Conservation (phyloP, 2,797 vertebrate genomes). For the Tiaroga cobitis region DNA sequence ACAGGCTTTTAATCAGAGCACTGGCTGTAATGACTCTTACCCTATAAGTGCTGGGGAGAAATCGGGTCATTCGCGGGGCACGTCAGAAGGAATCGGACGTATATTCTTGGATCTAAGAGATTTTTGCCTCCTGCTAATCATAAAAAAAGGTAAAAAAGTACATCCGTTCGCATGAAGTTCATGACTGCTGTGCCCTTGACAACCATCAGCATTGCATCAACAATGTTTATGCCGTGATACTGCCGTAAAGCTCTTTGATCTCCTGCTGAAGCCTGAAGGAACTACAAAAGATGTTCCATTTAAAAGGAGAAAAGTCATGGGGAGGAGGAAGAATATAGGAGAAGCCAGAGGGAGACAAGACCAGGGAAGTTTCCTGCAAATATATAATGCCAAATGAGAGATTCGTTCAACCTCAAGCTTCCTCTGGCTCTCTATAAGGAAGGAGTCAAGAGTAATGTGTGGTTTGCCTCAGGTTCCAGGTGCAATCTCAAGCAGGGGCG, state of each 20-base stretch:
- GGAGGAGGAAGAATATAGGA: conserved; percentile 21
- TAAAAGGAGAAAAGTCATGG: conserved; percentile 37
- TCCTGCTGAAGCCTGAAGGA: conserved; percentile 41
- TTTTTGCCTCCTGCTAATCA: conserved; percentile 30
- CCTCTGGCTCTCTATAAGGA: conserved; percentile 8
- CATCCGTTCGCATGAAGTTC: neutral
- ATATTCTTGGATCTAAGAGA: conserved; percentile 29
- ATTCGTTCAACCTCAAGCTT: conserved; percentile 17
- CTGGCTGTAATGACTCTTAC: conserved; percentile 69
- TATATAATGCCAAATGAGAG: conserved; percentile 32
- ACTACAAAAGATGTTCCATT: conserved; percentile 24
- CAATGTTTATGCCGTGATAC: conserved; percentile 9
- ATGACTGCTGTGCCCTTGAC: conserved; percentile 1
- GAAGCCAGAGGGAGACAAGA: conserved; percentile 10
- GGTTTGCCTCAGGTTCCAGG: conserved; percentile 29
- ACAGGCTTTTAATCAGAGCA: conserved; percentile 68
- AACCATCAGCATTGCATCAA: conserved; percentile 15
- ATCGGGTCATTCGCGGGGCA: conserved; percentile 41
- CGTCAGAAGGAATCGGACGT: conserved; percentile 62
- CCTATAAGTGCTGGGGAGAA: conserved; percentile 50
- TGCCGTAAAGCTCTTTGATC: conserved; percentile 47
- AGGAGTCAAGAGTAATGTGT: conserved; percentile 26
- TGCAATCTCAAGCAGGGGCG: conserved; percentile 37
- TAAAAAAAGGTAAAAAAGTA: neutral
- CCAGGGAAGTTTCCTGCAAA: conserved; percentile 31